A percentile compares a stretch with the other conserved stretches of the same genome.
Evolutionary conservation across 2,113 vertebrate species (phyloP).

Genomic region (Coracopsis vasa): DNA sequence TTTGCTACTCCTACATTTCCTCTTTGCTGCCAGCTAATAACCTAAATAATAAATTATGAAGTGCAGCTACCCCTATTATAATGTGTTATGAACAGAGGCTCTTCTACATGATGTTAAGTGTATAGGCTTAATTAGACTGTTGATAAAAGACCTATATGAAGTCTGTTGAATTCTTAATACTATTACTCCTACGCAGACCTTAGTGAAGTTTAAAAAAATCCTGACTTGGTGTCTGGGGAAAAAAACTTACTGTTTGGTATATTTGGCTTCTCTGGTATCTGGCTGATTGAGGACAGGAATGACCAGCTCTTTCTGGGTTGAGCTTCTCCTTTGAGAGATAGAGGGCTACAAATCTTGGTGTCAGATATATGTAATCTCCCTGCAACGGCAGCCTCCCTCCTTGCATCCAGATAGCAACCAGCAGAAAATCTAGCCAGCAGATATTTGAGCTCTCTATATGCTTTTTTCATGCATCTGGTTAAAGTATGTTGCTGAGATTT

Average conservation of each 20-base stretch:
- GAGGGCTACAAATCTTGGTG: neutral
- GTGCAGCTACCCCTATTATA: neutral
- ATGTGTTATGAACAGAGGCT: neutral
- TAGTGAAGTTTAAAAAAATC: neutral
- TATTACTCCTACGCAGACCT: neutral
- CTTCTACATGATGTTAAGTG: neutral
- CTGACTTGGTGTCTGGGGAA: neutral
- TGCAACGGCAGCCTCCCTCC: neutral
- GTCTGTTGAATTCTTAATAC: neutral
- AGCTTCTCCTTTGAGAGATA: neutral
- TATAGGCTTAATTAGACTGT: neutral
- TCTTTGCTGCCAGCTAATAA: neutral
- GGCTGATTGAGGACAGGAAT: neutral
- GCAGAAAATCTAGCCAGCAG: neutral
- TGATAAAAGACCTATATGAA: neutral
- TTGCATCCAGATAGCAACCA: neutral
- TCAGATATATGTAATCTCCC: neutral
- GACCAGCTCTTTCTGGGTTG: fast-evolving
- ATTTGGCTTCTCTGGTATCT: neutral
- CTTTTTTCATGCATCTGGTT: neutral
- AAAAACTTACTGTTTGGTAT: neutral
- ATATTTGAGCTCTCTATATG: neutral
- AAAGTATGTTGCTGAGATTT: neutral
- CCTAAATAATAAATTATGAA: neutral
- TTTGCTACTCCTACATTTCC: neutral